Evolutionary conservation across 1,140 invertebrate species (phyloP).

Genomic region (Varroa destructor): DNA sequence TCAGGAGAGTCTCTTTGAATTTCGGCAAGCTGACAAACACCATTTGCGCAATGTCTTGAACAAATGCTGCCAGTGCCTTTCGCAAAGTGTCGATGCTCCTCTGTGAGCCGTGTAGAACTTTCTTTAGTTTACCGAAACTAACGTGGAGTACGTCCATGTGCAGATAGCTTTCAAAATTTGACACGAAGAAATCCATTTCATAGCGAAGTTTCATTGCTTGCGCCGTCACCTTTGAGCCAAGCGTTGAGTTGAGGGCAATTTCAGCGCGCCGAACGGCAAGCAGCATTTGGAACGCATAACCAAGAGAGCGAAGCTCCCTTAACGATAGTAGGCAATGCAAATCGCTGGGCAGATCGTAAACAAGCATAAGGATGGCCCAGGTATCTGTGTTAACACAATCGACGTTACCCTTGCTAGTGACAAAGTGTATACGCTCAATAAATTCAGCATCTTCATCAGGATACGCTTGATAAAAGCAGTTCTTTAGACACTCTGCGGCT

Average conservation of each 20-base stretch:
- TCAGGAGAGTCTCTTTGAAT: constrained; percentile 22
- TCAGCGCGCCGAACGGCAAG: constrained; percentile 10
- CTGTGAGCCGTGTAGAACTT: constrained; percentile 11
- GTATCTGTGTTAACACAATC: constrained; percentile 2
- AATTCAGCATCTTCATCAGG: constrained; percentile 18
- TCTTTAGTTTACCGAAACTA: constrained; percentile 2
- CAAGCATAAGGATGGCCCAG: constrained; percentile 4
- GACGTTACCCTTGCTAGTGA: constrained; percentile 2
- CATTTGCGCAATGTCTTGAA: constrained; percentile 18
- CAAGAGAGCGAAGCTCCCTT: constrained; percentile 10
- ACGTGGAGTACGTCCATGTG: constrained; percentile 23
- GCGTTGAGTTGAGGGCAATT: constrained; percentile 13
- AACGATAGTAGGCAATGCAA: neutral
- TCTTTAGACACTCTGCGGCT: constrained; percentile 1
- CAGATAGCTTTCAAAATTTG: constrained; percentile 16
- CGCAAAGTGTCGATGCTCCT: constrained; percentile 1
- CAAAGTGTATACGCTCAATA: constrained; percentile 14
- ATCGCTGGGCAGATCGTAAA: constrained; percentile 12
- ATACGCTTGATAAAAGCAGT: constrained; percentile 24
- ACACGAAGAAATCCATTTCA: constrained; percentile 22
- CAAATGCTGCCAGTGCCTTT: constrained; percentile 2
- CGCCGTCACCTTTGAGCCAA: neutral
- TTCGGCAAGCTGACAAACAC: constrained; percentile 18
- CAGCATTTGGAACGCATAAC: constrained; percentile 22
- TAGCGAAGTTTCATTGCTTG: constrained; percentile 26